A percentile compares a stretch with the other conserved stretches of the same genome.
Conservation (phyloP, 2,797 vertebrate species). For the Podarcis siculus region DNA sequence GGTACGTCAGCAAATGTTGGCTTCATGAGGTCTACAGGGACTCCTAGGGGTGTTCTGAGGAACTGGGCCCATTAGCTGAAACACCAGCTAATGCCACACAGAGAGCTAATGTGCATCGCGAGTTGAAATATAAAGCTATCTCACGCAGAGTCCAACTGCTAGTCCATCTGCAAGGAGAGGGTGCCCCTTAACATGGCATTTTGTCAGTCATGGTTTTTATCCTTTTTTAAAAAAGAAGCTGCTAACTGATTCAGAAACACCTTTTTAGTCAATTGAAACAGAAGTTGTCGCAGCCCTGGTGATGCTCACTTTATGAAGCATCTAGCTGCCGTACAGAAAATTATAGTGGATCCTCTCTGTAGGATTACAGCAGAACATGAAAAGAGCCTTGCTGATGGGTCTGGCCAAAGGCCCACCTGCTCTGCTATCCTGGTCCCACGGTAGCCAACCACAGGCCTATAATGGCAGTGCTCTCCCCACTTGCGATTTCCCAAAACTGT, state of each 20-base stretch:
- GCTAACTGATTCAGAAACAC: neutral
- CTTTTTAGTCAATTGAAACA: neutral
- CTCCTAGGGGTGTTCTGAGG: accelerated
- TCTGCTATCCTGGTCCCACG: no score
- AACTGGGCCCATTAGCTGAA: neutral
- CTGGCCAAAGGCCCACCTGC: no score
- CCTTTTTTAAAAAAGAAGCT: no score
- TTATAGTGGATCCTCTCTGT: no score
- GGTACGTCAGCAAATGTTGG: constrained; percentile 75
- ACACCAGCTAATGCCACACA: neutral
- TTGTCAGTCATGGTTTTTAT: no score
- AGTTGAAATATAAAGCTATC: neutral
- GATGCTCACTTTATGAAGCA: neutral
- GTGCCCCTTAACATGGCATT: no score
- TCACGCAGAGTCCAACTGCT: neutral
- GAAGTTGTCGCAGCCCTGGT: neutral
- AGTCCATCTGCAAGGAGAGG: neutral
- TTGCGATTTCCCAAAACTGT: no score
- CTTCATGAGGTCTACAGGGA: accelerated
- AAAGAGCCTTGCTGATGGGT: no score
- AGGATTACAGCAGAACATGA: no score
- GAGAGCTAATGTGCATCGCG: neutral
- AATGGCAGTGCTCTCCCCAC: no score
- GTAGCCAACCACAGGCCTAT: no score
- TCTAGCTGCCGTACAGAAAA: no score